A percentile compares a stretch with the other conserved stretches of the same genome.
These are phyloP conservation scores for Parnassius glacialis DNA, from an alignment of 2,888 invertebrate species.

Conservation along the genomic window DNA sequence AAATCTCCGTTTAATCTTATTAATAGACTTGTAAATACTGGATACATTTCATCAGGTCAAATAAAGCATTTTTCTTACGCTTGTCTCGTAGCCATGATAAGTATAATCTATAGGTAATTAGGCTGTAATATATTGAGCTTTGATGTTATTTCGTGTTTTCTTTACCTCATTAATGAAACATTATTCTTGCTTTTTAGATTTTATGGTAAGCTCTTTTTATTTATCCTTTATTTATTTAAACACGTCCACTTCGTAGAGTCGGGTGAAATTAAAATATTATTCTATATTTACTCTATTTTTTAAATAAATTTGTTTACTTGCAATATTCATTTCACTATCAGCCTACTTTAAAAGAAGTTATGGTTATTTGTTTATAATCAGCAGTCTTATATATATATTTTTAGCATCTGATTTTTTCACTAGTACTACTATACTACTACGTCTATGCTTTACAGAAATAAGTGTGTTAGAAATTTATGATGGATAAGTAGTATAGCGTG, in stretches of 20 bases:
- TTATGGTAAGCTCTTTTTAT: conserved; percentile 45
- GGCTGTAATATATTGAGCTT: conserved; percentile 69
- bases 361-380: too few species aligned
- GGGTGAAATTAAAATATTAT: conserved; percentile 32
- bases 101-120: conserved; percentile 77
- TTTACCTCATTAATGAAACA: conserved; percentile 65
- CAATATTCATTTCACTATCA: too few species aligned
- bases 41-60: conserved; percentile 62
- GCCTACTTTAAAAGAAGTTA: too few species aligned
- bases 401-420: too few species aligned
- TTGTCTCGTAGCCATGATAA: conserved; percentile 55
- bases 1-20: conserved; percentile 58
- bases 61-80: conserved; percentile 60
- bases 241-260: conserved; percentile 23
- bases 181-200: conserved; percentile 68
- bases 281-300: background rate
- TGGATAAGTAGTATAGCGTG: too few species aligned
- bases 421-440: too few species aligned
- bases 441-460: too few species aligned
- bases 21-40: conserved; percentile 68
- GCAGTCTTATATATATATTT: too few species aligned
- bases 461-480: too few species aligned
- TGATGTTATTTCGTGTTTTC: conserved; percentile 49
- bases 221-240: conserved; percentile 50
- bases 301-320: too few species aligned